Percentiles rank a stretch among this genome's conserved stretches.
Conservation (phyloP, 1,140 invertebrate genomes). For the Daktulosphaira vitifoliae region DNA sequence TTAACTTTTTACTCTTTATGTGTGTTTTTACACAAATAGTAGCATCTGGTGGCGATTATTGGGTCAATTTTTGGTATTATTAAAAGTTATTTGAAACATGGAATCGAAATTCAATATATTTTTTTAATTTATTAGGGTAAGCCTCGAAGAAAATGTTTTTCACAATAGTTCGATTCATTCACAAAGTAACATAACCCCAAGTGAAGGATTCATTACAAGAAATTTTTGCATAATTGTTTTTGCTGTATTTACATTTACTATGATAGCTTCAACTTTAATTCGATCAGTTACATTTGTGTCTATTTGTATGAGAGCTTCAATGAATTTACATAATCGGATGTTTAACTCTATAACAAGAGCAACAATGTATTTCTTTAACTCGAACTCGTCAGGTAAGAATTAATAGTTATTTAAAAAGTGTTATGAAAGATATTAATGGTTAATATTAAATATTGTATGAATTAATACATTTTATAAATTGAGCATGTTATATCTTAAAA, state of each 20-base stretch:
- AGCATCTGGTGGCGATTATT: constrained; percentile 65
- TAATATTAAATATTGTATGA: too few species aligned
- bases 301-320: constrained; percentile 70
- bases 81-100: not conserved
- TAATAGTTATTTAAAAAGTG: too few species aligned
- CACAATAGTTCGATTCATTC: not conserved
- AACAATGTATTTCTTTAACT: constrained; percentile 83
- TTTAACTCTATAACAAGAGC: constrained; percentile 70
- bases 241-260: constrained; percentile 52
- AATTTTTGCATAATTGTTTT: constrained; percentile 52
- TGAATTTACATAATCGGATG: constrained; percentile 72
- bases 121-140: constrained; percentile 43
- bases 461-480: too few species aligned
- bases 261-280: constrained; percentile 51
- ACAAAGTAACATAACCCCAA: not conserved
- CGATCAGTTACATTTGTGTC: constrained; percentile 65
- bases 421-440: too few species aligned
- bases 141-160: constrained; percentile 44
- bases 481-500: too few species aligned
- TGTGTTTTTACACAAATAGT: constrained; percentile 58
- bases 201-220: constrained; percentile 20
- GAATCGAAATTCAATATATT: not conserved
- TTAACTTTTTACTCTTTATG: constrained; percentile 51
- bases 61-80: constrained; percentile 63
- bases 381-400: constrained; percentile 56